Conservation (phyloP, 2,797 vertebrate genomes). For the Sebastes itinus region DNA sequence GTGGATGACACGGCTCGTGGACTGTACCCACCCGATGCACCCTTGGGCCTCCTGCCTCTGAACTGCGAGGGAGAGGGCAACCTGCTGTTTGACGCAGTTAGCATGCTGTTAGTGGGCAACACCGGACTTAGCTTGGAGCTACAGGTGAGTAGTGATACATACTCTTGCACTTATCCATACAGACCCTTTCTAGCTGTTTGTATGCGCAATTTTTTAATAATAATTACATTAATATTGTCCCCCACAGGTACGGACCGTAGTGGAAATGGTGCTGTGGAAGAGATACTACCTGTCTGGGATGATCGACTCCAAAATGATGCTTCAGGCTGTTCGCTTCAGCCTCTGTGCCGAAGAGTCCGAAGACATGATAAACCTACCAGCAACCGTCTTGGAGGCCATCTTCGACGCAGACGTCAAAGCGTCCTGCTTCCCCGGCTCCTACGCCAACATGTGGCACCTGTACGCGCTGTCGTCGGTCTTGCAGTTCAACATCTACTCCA, state of each 20-base stretch:
- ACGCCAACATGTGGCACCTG: constrained; percentile 96
- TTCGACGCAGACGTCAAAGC: constrained; percentile 96
- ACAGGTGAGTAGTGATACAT: constrained; percentile 82
- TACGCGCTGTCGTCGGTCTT: constrained; percentile 93
- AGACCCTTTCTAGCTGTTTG: rapidly evolving
- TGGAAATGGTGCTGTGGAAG: constrained; percentile 95
- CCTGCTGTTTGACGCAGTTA: constrained; percentile 91
- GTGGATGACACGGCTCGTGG: constrained; percentile 87
- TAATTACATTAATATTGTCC: background rate
- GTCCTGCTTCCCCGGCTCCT: constrained; percentile 93
- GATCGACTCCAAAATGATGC: constrained; percentile 98
- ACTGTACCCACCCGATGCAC: constrained; percentile 92
- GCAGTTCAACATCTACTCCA: constrained; percentile 91
- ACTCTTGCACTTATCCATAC: background rate
- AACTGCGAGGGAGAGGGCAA: constrained; percentile 91
- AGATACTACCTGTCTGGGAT: constrained; percentile 94
- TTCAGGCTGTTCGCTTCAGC: constrained; percentile 94
- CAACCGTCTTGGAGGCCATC: constrained; percentile 91
- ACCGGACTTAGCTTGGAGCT: constrained; percentile 90
- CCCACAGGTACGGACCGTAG: constrained; percentile 90
- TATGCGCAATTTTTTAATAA: background rate
- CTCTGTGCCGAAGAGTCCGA: constrained; percentile 92
- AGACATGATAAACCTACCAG: constrained; percentile 90
- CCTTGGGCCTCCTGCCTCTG: constrained; percentile 88
- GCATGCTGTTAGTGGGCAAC: constrained; percentile 89